Evolutionary conservation across 2,888 invertebrate species (phyloP).

Genomic region (Drosophila mayaguana): DNA sequence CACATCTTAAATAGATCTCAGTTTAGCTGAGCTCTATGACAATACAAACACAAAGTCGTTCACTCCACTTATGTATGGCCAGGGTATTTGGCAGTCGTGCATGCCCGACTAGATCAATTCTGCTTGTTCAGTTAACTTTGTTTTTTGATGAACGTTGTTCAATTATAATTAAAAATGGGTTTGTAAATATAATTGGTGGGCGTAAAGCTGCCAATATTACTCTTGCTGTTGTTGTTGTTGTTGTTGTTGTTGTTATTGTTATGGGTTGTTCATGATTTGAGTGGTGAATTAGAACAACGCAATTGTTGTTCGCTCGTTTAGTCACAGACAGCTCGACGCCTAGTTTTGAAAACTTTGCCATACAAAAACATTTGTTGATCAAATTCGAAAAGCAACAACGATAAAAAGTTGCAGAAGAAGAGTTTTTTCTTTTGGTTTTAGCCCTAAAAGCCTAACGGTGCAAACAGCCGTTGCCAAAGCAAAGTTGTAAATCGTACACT

Average conservation of each 20-base stretch:
- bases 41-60: too few relatives aligned
- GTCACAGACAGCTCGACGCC: constrained; percentile 43
- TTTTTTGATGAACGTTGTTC: constrained; percentile 32
- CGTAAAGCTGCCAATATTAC: constrained; percentile 53
- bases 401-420: not conserved
- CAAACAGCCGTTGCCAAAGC: not conserved
- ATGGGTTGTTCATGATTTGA: constrained; percentile 54
- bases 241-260: constrained; percentile 25
- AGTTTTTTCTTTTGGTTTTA: not conserved
- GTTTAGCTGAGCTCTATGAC: too few relatives aligned
- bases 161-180: constrained; percentile 73
- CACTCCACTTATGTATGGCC: too few relatives aligned
- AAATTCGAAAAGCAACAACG: not conserved
- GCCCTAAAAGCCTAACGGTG: constrained; percentile 22
- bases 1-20: too few relatives aligned
- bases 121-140: not conserved
- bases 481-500: constrained; percentile 8
- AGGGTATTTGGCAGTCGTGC: not conserved
- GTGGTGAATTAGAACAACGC: constrained; percentile 68
- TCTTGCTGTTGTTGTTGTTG: constrained; percentile 20
- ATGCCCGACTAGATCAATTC: not conserved
- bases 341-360: constrained; percentile 12
- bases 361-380: not conserved
- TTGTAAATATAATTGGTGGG: constrained; percentile 74
- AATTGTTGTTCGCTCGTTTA: constrained; percentile 43